Base-by-base conservation (phyloP, 2,113 vertebrate species). In the Narcine bancroftii region DNA sequence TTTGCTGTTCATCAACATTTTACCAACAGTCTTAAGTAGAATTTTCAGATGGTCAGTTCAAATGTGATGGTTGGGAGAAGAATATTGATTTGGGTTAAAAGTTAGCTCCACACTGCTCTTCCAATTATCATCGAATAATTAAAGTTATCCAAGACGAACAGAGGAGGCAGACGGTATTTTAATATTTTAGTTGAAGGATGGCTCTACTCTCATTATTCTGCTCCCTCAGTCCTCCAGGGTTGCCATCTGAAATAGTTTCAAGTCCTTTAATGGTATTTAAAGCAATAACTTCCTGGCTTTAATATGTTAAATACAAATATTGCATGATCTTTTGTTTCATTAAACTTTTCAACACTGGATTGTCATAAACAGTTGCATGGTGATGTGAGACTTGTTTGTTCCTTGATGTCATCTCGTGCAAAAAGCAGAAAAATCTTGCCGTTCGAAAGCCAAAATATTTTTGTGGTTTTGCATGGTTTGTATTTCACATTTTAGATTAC, bases 391-490 rank as follows among this genome's bases (percentile, higher is more conserved):
- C 19, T 87, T 91, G 87, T 91, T 91, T 69, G 81, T 69, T 91
- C 63, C 63, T 91, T 91, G 63, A 91, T 91, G 45, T 33, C 65
- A 71, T 91, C 87, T 66, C 42, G 89, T 91, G 65, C 63, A 91
- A 69, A 91, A 91, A 71, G 89, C 36, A 91, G 63, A 69, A 91
- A 69, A 91, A 66, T 69, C 56, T 91, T 91, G 60, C 87, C 42
- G 87, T 91, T 91, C 10, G 21, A 91, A 91, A 24, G 60, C 87
- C 63, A 69, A 87, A 87, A 60, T 87, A 87, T 87, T 87, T 87
- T n/a, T 87, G 81, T 87, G 87, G 36, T 91, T 91, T 45, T 69
- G 87, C 87, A 91, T 91, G 60, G 39, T 91, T 91, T 91, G 56
- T 39, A 66, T 91, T 91, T 91, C 21, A 42, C 63, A 42, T 89